Percentiles rank a stretch among this genome's conserved stretches.
Conservation (phyloP, 2,888 invertebrate species). For the Thymelicus acteon region DNA sequence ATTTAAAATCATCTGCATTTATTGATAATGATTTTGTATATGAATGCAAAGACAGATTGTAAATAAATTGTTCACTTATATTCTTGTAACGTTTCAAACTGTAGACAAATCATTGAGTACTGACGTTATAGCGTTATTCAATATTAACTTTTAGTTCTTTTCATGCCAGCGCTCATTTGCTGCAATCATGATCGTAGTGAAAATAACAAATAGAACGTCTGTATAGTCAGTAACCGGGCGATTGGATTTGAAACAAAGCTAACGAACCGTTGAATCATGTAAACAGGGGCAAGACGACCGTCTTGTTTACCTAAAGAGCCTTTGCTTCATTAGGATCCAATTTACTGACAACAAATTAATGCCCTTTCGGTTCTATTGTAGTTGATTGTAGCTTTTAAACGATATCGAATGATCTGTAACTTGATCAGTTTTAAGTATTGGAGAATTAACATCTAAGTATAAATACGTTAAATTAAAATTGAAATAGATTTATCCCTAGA, state of each 20-base stretch:
- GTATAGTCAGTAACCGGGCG: constrained; percentile 59
- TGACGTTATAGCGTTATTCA: no score
- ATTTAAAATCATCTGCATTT: no score
- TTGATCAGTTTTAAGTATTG: constrained; percentile 13
- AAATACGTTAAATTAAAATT: no score
- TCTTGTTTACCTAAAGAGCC: constrained; percentile 83
- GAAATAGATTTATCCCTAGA: no score
- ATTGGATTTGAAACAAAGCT: constrained; percentile 83
- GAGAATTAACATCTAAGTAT: constrained; percentile 3
- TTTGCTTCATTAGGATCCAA: constrained; percentile 85
- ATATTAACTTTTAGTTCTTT: no score
- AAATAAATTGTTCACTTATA: no score
- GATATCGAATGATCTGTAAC: constrained; percentile 33
- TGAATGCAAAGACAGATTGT: no score
- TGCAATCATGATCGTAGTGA: constrained; percentile 34
- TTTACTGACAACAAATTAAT: constrained; percentile 84
- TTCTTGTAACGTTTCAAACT: no score
- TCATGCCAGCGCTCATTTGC: constrained; percentile 54
- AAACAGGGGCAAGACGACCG: constrained; percentile 83
- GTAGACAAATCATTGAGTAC: no score
- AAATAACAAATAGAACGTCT: constrained; percentile 45
- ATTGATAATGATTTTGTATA: no score
- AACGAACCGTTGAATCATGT: constrained; percentile 83
- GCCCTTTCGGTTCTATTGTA: constrained; percentile 58
- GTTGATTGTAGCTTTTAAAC: constrained; percentile 39